Evolutionary conservation across 1,140 invertebrate species (phyloP).

Genomic region (Bombus confusus): DNA sequence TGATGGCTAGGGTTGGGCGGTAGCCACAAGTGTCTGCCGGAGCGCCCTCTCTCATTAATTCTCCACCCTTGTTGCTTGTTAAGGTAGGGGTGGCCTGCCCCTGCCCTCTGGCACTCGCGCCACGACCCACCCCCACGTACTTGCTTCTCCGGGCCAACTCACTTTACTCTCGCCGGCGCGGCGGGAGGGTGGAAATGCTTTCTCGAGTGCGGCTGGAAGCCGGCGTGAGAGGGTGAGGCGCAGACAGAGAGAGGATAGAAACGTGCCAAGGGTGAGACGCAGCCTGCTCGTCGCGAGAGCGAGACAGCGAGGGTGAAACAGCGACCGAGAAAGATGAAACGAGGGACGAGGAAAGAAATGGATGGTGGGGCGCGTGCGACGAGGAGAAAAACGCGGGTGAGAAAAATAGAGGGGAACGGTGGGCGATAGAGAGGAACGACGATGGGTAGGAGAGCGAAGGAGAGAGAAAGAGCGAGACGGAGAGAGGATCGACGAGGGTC

Average conservation of each 20-base stretch:
- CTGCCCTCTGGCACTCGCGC: constrained; percentile 63
- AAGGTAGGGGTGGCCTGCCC: constrained; percentile 76
- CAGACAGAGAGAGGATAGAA: constrained; percentile 46
- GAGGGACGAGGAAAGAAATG: constrained; percentile 45
- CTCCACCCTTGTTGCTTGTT: constrained; percentile 83
- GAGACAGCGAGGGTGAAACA: constrained; percentile 48
- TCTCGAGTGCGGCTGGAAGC: constrained; percentile 65
- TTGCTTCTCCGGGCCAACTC: constrained; percentile 69
- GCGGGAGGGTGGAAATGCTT: constrained; percentile 75
- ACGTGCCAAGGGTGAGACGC: constrained; percentile 37
- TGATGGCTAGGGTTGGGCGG: constrained; percentile 76
- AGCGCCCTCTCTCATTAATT: constrained; percentile 82
- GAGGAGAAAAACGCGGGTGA: constrained; percentile 38
- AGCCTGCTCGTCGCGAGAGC: not conserved
- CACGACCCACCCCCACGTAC: constrained; percentile 54
- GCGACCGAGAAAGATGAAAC: constrained; percentile 56
- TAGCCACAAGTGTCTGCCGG: constrained; percentile 83
- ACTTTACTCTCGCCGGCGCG: constrained; percentile 65
- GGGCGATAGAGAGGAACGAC: constrained; percentile 42
- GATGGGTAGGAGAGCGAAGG: not conserved
- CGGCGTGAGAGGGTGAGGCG: constrained; percentile 41
- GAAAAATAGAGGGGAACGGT: constrained; percentile 52
- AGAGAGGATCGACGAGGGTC: constrained; percentile 51
- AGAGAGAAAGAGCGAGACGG: not conserved
- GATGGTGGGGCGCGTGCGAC: not conserved